Conservation (phyloP, 2,888 invertebrate genomes). For the Rambutsinella grinnellia region DNA sequence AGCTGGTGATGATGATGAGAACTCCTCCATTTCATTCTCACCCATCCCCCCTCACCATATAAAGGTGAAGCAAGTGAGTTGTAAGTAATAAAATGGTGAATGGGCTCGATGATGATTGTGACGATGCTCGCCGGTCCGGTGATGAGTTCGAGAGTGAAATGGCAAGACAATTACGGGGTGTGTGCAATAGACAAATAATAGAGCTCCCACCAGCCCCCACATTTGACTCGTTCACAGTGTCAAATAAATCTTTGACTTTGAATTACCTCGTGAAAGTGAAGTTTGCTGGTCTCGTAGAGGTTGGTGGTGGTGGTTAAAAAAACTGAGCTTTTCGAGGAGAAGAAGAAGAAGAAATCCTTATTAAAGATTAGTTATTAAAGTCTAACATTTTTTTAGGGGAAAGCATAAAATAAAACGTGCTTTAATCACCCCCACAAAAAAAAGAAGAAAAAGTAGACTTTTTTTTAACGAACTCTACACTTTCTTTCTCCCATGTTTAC, state of each 20-base stretch:
- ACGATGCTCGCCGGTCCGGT: constrained; percentile 34
- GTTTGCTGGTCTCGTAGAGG: too few species aligned
- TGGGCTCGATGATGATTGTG: constrained; percentile 47
- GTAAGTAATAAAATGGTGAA: constrained; percentile 54
- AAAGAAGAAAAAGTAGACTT: too few species aligned
- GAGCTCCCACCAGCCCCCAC: not conserved
- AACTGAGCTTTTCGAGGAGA: too few species aligned
- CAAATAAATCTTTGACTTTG: constrained; percentile 51
- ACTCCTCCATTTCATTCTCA: not conserved
- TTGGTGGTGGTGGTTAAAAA: too few species aligned
- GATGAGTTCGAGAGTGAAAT: constrained; percentile 53
- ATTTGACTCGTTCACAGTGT: constrained; percentile 32
- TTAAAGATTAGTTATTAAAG: too few species aligned
- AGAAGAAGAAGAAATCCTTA: too few species aligned
- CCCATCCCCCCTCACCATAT: not conserved
- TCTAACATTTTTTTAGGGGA: too few species aligned
- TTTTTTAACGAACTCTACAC: too few species aligned
- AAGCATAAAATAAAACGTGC: constrained; percentile 50
- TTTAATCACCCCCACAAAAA: not conserved
- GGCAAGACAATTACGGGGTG: constrained; percentile 43
- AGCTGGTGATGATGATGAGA: not conserved
- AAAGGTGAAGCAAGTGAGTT: constrained; percentile 11
- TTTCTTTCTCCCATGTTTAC: too few species aligned
- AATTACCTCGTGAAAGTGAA: too few species aligned
- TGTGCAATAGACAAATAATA: constrained; percentile 45